These are phyloP conservation scores for Varecia variegata DNA, from an alignment of 2,797 vertebrate genomes.

Conservation along the genomic window DNA sequence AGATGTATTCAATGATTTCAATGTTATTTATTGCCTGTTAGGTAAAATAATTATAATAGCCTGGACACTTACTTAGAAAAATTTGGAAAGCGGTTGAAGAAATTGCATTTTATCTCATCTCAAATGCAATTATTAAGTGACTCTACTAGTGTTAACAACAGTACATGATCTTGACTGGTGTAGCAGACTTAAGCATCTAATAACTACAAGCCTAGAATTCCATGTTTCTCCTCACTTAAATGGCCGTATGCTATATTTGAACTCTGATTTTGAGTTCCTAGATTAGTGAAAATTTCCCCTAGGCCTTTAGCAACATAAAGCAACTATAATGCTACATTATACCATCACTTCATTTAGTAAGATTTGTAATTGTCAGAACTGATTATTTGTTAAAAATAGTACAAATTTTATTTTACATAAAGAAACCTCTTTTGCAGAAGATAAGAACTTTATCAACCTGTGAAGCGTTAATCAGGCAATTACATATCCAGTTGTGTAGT, in stretches of 20 bases:
- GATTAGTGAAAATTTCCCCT: background rate
- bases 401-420: background rate
- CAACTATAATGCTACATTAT: background rate
- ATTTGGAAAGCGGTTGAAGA: background rate
- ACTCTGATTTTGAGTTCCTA: background rate
- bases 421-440: background rate
- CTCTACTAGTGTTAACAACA: background rate
- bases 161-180: background rate
- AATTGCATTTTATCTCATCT: background rate
- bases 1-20: background rate
- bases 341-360: background rate
- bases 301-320: slow-evolving; percentile 1
- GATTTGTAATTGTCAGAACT: background rate
- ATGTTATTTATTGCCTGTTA: background rate
- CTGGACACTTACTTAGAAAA: background rate
- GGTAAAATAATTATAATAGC: background rate
- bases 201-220: background rate
- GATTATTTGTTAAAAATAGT: background rate
- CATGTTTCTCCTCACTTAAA: background rate
- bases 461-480: background rate
- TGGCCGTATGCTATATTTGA: background rate
- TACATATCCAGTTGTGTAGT: background rate
- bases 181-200: background rate
- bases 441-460: background rate
- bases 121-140: background rate